Conservation (phyloP, 2,113 vertebrate genomes). For the Geothlypis trichas region DNA sequence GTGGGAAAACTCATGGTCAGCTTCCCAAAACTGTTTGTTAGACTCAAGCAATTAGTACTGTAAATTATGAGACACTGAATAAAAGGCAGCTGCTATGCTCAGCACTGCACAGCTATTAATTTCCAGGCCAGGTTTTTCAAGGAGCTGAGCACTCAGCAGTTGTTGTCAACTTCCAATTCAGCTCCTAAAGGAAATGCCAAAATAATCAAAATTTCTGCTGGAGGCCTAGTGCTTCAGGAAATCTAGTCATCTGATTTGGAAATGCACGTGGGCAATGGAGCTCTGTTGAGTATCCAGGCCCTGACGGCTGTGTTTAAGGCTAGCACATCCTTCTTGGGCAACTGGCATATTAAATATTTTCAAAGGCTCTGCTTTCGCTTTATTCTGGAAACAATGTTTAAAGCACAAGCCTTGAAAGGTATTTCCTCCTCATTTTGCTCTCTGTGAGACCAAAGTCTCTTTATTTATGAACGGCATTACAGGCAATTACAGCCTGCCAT, state of each 20-base stretch:
- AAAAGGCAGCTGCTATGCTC: neutral
- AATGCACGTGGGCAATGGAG: neutral
- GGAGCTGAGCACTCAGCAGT: neutral
- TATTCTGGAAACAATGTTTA: neutral
- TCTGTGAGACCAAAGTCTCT: neutral
- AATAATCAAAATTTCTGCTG: conserved; percentile 45
- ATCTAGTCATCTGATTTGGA: conserved; percentile 12
- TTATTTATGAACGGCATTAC: neutral
- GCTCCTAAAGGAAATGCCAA: conserved; percentile 35
- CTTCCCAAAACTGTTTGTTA: neutral
- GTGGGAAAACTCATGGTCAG: neutral
- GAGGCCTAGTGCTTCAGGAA: conserved; percentile 23
- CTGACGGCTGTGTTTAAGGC: neutral
- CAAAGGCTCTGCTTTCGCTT: neutral
- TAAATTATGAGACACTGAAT: neutral
- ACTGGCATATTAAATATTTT: neutral
- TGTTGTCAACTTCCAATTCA: neutral
- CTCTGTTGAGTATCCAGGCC: neutral
- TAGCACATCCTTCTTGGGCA: neutral
- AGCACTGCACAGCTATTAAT: neutral
- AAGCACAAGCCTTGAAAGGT: neutral
- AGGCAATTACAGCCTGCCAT: neutral
- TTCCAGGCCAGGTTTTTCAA: conserved; percentile 28
- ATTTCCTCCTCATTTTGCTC: conserved; percentile 4
- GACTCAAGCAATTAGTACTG: neutral